A percentile compares a stretch with the other conserved stretches of the same genome.
These are phyloP conservation scores for Hemicrepidius hirtus DNA, from an alignment of 2,888 invertebrate species.

Conservation along the genomic window DNA sequence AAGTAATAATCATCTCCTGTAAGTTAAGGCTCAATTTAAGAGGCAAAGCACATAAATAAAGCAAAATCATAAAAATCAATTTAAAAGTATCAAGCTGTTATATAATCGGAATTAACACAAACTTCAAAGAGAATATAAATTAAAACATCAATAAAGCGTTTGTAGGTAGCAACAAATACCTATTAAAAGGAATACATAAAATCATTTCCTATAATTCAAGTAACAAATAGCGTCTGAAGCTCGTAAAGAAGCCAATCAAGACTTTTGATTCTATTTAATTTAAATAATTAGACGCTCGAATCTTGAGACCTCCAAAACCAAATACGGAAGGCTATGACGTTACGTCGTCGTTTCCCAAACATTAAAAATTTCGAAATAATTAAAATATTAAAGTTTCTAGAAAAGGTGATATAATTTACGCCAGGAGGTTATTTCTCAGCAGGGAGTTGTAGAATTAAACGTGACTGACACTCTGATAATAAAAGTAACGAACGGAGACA, in stretches of 20 bases:
- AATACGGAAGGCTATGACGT: slow-evolving; percentile 5
- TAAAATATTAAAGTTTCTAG: slow-evolving; percentile 36
- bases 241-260: slow-evolving; percentile 41
- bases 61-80: slow-evolving; percentile 49
- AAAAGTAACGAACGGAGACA: slow-evolving; percentile 52
- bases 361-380: slow-evolving; percentile 21
- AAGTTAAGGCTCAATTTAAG: slow-evolving; percentile 36
- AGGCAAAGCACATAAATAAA: slow-evolving; percentile 42
- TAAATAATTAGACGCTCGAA: slow-evolving; percentile 38
- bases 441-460: slow-evolving; percentile 51
- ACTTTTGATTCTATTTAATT: slow-evolving; percentile 34
- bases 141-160: slow-evolving; percentile 49
- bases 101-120: slow-evolving; percentile 47
- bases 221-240: slow-evolving; percentile 29
- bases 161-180: slow-evolving; percentile 45
- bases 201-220: slow-evolving; percentile 36
- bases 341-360: neutral
- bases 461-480: slow-evolving; percentile 56
- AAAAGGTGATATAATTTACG: slow-evolving; percentile 55
- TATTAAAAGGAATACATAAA: slow-evolving; percentile 39
- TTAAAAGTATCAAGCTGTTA: slow-evolving; percentile 53
- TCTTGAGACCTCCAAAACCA: slow-evolving; percentile 1
- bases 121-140: slow-evolving; percentile 50
- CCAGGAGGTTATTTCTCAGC: slow-evolving; percentile 55
- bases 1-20: neutral